These are phyloP conservation scores for Plutella xylostella DNA, from an alignment of 2,888 invertebrate genomes.

Conservation along the genomic window DNA sequence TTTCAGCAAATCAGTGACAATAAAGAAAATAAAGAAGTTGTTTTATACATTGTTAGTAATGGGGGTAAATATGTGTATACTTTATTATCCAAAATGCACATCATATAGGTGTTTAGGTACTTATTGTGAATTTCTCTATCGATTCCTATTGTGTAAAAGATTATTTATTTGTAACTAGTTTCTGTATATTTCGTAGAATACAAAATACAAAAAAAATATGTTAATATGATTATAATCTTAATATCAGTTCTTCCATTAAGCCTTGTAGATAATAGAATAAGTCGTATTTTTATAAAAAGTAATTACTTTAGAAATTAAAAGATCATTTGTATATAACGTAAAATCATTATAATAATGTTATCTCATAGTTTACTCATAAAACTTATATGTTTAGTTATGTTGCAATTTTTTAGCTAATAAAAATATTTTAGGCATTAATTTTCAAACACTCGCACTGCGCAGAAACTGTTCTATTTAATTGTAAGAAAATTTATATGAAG, in stretches of 20 bases:
- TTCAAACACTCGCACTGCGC: conserved; percentile 56
- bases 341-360: conserved; percentile 43
- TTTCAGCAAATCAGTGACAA: too few species aligned
- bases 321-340: conserved; percentile 59
- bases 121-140: conserved; percentile 15
- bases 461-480: conserved; percentile 56
- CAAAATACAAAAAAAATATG: conserved; percentile 7
- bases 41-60: too few species aligned
- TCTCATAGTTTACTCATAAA: conserved; percentile 40
- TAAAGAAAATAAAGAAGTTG: too few species aligned
- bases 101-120: conserved; percentile 31
- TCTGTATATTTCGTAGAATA: conserved; percentile 23
- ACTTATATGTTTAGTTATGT: conserved; percentile 40
- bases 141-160: conserved; percentile 54
- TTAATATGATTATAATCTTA: conserved; percentile 9
- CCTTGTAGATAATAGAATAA: conserved; percentile 57
- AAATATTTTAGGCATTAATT: conserved; percentile 40
- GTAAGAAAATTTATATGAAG: conserved; percentile 64
- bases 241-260: conserved; percentile 48
- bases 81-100: too few species aligned
- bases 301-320: conserved; percentile 17
- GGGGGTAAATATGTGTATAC: too few species aligned
- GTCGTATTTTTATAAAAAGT: conserved; percentile 31
- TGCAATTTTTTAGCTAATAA: conserved; percentile 30
- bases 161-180: conserved; percentile 66